Evolutionary conservation across 2,888 invertebrate species (phyloP), one percentile per base, ranked within the genome.

Genomic region (Cerastis rubricosa): DNA sequence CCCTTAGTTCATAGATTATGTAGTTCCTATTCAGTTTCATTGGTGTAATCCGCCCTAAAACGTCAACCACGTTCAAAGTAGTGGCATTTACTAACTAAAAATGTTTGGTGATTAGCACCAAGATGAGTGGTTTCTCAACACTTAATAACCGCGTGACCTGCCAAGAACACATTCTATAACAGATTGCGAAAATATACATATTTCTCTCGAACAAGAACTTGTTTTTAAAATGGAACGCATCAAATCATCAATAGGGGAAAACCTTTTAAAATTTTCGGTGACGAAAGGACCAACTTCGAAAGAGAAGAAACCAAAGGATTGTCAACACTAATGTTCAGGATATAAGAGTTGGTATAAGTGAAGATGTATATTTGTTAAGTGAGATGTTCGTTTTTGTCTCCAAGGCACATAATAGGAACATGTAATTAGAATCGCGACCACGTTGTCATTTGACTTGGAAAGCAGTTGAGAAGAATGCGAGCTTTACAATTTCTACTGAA

Each of bases 381-480:
- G 68, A 87, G 89, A 81, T 76, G 78, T 76, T 71, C 79, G 75
- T 76, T 87, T 88, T 90, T 88, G 88, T 89, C 86, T 87, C 71
- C 74, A 86, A 83, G 79, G 84, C 88, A 89, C 85, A 94, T 92
- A 94, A 94, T 93, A 92, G 92, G 86, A 84, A 89, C 85, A 90
- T 89, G 88, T 90, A 90, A 93, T 94, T 94, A 93, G 92, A 90
- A 94, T 92, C 90, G 89, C 90, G 81, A 87, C 90, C 93, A 88
- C 86, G 94, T 93, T 92, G 92, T 91, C 91, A 94, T 96, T 95
- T 94, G 94, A 94, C 93, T 95, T 95, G 93, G 94, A 93, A 95
- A 95, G 88, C 86, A 93, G 94, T 85, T 85, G 83, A 85, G 89
- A 92, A 93, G 93, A 94, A 94, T 93, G 91, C 89, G 89, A 82